Conservation (phyloP, 2,888 invertebrate genomes). For the Polydrusus tereticollis region DNA sequence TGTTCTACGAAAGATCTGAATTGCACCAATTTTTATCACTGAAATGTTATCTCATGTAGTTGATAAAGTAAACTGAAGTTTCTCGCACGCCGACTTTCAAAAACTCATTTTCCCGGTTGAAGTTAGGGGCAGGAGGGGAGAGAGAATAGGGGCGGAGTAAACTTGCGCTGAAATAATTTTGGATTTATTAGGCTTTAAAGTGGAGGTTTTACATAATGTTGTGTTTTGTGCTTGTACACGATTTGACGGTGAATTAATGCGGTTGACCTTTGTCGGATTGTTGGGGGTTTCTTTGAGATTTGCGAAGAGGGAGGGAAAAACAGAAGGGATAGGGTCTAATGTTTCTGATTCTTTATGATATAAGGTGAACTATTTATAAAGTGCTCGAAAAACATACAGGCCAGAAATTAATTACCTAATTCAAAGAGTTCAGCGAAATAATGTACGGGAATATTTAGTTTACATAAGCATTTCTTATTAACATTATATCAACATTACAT, state of each 20-base stretch:
- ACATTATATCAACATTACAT: no score
- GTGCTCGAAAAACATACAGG: no score
- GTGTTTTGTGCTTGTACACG: conserved; percentile 47
- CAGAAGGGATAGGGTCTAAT: not conserved
- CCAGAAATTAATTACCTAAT: no score
- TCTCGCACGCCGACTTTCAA: conserved; percentile 38
- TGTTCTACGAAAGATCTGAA: conserved; percentile 28
- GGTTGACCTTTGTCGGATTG: conserved; percentile 40
- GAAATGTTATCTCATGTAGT: conserved; percentile 36
- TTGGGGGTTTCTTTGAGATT: conserved; percentile 13
- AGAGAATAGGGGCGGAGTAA: conserved; percentile 57
- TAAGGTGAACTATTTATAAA: no score
- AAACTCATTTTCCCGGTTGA: conserved; percentile 49
- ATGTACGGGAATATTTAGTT: no score
- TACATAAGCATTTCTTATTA: no score
- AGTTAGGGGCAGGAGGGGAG: conserved; percentile 51
- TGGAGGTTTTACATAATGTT: conserved; percentile 48
- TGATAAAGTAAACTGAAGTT: conserved; percentile 43
- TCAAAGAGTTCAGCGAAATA: no score
- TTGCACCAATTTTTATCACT: conserved; percentile 41
- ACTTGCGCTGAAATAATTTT: conserved; percentile 59
- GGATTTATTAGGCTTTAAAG: conserved; percentile 54
- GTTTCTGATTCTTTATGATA: not conserved
- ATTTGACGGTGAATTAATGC: conserved; percentile 42
- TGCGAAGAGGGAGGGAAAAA: conserved; percentile 2